Evolutionary conservation across 2,113 vertebrate species (phyloP).

Genomic region (Perca fluviatilis): DNA sequence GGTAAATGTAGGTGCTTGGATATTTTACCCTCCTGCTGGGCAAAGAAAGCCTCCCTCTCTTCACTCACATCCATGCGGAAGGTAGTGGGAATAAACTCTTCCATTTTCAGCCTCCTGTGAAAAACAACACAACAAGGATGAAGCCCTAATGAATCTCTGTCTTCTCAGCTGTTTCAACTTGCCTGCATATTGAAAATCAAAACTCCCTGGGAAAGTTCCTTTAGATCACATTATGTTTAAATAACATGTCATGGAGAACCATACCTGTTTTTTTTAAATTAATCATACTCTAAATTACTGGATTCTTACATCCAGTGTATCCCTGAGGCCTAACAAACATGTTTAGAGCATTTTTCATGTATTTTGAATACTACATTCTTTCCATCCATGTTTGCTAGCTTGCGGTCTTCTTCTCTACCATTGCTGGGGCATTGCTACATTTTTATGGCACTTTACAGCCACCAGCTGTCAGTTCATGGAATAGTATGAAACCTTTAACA

Average conservation of each 20-base stretch:
- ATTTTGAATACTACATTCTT: not conserved
- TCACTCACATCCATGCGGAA: conserved; percentile 88
- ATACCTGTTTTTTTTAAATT: not conserved
- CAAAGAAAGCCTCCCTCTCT: conserved; percentile 88
- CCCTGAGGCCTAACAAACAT: not conserved
- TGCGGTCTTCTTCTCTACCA: not conserved
- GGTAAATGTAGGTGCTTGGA: not conserved
- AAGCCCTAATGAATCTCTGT: not conserved
- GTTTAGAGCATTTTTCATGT: not conserved
- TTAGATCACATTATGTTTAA: not conserved
- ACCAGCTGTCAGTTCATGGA: not conserved
- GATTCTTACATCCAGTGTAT: not conserved
- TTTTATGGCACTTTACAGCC: not conserved
- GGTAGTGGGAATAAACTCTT: conserved; percentile 91
- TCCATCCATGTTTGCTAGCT: not conserved
- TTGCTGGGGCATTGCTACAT: not conserved
- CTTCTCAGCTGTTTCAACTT: not conserved
- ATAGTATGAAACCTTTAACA: not conserved
- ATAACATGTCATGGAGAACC: not conserved
- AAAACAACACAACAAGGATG: not conserved
- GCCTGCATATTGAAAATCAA: not conserved
- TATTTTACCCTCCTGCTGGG: conserved; percentile 83
- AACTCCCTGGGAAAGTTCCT: not conserved
- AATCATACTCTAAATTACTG: not conserved
- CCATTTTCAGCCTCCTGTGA: conserved; percentile 86